phyloP scores from a whole-genome alignment of 2,113 vertebrate genomes.

The Thalassarche chlororhynchos region DNA sequence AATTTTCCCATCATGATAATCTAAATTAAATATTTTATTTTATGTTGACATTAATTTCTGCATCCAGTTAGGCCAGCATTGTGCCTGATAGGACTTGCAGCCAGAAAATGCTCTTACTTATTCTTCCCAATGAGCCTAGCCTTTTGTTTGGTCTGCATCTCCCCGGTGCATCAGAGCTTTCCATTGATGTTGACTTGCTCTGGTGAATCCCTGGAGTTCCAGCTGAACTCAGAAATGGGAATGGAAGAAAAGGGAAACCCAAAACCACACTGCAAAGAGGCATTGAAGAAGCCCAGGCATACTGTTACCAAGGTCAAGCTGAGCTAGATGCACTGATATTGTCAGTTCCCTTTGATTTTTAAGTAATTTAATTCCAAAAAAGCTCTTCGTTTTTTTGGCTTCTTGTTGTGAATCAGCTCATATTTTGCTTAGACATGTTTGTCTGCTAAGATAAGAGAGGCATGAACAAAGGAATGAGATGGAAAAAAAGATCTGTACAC shows the following conservation, averaged over 20 bases:
- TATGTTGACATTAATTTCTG: not conserved
- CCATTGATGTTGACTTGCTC: not conserved
- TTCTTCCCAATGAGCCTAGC: not conserved
- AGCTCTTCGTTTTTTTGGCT: not conserved
- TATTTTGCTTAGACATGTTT: not conserved
- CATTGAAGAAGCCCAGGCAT: not conserved
- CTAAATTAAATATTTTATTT: not conserved
- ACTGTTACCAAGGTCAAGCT: not conserved
- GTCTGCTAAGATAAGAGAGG: not conserved
- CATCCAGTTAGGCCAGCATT: not conserved
- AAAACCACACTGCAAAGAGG: not conserved
- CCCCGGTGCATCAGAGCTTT: not conserved
- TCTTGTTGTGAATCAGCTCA: not conserved
- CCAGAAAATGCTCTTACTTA: not conserved
- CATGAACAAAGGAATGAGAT: not conserved
- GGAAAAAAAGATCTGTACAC: not conserved
- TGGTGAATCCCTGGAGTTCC: not conserved
- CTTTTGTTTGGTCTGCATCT: not conserved
- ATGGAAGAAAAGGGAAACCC: not conserved
- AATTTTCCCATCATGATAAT: not conserved
- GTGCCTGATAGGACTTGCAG: not conserved
- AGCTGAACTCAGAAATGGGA: not conserved
- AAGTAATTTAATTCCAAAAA: not conserved
- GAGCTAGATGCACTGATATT: not conserved
- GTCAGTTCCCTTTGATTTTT: not conserved